These are phyloP conservation scores for Acanthornis magna DNA, from an alignment of 2,797 vertebrate species.

Conservation along the genomic window DNA sequence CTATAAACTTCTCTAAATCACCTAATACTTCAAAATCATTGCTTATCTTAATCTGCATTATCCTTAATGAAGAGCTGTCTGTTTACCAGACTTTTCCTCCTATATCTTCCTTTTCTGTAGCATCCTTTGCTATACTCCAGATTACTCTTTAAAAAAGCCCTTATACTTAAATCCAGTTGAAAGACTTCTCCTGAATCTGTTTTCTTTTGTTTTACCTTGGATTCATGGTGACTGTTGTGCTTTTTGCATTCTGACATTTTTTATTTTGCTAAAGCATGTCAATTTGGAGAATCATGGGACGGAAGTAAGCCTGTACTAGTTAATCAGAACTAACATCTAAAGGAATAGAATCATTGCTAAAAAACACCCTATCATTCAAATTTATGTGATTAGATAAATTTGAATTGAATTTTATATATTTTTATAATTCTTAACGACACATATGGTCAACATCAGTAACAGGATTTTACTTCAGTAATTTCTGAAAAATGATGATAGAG, in stretches of 20 bases:
- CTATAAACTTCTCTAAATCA: neutral
- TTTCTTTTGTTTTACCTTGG: neutral
- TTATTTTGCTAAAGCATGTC: neutral
- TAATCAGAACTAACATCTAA: neutral
- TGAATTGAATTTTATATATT: neutral
- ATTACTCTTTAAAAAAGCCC: neutral
- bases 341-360: neutral
- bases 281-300: neutral
- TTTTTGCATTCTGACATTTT: neutral
- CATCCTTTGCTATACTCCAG: neutral
- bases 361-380: neutral
- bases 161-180: neutral
- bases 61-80: neutral
- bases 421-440: neutral
- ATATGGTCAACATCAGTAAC: neutral
- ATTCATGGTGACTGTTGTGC: rapidly evolving
- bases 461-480: neutral
- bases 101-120: neutral
- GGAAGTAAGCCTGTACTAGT: neutral
- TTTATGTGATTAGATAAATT: neutral
- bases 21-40: neutral
- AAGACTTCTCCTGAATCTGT: neutral
- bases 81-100: neutral
- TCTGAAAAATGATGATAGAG: neutral
- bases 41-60: neutral